These are phyloP conservation scores for Potorous gilbertii DNA, from an alignment of 2,797 vertebrate genomes.

Conservation along the genomic window DNA sequence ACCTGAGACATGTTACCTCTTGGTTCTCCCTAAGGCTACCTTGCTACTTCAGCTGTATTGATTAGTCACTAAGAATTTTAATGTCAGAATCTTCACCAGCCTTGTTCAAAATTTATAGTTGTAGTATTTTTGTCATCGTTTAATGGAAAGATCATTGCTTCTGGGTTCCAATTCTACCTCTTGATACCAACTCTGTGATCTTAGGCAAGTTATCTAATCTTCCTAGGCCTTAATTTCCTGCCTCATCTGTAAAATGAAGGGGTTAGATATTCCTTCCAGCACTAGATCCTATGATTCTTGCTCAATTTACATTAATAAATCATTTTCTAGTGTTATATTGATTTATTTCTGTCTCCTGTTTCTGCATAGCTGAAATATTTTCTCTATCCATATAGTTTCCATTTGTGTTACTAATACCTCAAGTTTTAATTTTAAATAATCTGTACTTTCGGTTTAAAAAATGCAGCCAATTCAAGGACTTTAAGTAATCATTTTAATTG, in stretches of 20 bases:
- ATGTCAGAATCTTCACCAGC: neutral
- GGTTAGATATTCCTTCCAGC: too few species aligned
- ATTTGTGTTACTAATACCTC: constrained; percentile 60
- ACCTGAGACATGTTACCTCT: neutral
- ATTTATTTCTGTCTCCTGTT: constrained; percentile 79
- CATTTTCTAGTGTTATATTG: constrained; percentile 74
- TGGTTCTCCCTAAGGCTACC: too few species aligned
- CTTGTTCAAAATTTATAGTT: neutral
- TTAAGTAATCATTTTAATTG: constrained; percentile 81
- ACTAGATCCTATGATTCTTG: neutral
- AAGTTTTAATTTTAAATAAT: constrained; percentile 76
- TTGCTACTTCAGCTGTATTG: neutral
- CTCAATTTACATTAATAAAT: constrained; percentile 57
- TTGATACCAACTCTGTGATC: too few species aligned
- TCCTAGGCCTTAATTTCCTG: too few species aligned
- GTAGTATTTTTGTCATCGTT: neutral
- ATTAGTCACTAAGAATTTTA: neutral
- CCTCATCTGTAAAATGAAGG: too few species aligned
- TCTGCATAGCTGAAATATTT: constrained; percentile 69
- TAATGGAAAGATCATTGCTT: too few species aligned
- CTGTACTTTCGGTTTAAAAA: constrained; percentile 60
- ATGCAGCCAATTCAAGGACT: constrained; percentile 80
- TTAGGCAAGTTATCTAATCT: too few species aligned
- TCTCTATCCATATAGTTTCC: constrained; percentile 71
- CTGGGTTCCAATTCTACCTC: too few species aligned